Percentiles rank a stretch among this genome's conserved stretches.
Conservation (phyloP, 2,113 vertebrate species). For the Otocyon megalotis region DNA sequence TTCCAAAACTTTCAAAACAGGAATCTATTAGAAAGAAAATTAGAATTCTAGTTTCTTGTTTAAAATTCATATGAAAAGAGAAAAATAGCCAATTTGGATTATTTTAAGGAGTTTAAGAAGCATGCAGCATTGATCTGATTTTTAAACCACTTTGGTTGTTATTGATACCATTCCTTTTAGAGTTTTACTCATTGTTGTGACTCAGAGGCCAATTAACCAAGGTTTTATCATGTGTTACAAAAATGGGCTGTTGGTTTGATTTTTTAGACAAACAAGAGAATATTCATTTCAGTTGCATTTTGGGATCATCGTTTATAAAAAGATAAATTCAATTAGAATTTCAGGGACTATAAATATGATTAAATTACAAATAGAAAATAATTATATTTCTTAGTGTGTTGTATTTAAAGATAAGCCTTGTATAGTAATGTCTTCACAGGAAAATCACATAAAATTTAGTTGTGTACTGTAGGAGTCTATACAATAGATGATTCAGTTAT, state of each 20-base stretch:
- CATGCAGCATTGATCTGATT: background rate
- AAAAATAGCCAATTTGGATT: background rate
- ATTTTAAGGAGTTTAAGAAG: background rate
- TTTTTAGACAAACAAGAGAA: background rate
- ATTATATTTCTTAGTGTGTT: background rate
- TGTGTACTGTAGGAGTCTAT: background rate
- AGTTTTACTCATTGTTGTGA: background rate
- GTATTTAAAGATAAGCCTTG: background rate
- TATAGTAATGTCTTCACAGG: background rate
- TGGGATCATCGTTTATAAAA: background rate
- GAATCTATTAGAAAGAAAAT: conserved; percentile 9
- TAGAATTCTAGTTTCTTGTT: background rate
- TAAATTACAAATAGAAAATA: background rate
- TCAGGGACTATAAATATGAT: background rate
- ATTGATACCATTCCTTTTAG: background rate
- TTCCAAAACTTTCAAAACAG: background rate
- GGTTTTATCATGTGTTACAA: background rate
- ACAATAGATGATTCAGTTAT: background rate
- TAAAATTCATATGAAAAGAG: background rate
- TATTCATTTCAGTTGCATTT: background rate
- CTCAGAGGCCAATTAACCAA: background rate
- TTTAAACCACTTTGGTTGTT: background rate
- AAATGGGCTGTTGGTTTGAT: background rate
- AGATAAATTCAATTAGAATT: conserved; percentile 1
- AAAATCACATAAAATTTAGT: background rate